These are phyloP conservation scores for Acrocephalus arundinaceus DNA, from an alignment of 2,113 vertebrate species.

Conservation along the genomic window DNA sequence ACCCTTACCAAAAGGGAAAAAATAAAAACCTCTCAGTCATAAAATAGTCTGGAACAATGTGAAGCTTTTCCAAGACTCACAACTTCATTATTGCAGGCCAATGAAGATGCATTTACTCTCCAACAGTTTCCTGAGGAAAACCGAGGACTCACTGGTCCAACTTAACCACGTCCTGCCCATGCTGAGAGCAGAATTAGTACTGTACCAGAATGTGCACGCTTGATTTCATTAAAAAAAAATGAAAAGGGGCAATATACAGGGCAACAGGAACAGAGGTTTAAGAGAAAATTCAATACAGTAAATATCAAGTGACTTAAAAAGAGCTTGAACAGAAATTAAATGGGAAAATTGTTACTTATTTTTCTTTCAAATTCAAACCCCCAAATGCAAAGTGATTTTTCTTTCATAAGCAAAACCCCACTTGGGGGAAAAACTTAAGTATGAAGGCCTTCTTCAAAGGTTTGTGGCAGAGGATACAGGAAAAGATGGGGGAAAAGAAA, in stretches of 20 bases:
- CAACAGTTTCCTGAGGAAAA: background rate
- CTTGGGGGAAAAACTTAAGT: slow-evolving; percentile 1
- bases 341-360: background rate
- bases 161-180: background rate
- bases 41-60: background rate
- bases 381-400: background rate
- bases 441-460: background rate
- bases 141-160: background rate
- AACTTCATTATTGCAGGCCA: background rate
- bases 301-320: background rate
- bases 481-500: background rate
- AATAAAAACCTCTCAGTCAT: background rate
- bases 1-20: background rate
- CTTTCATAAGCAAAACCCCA: background rate
- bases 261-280: background rate
- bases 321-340: background rate
- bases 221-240: background rate
- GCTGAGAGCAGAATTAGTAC: background rate
- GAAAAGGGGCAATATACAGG: background rate
- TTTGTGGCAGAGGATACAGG: background rate
- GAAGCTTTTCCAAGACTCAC: background rate
- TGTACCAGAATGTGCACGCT: background rate
- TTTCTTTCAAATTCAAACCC: background rate
- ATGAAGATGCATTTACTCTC: background rate
- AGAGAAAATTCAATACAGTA: background rate